Percentiles rank a stretch among this genome's conserved stretches.
phyloP scores from a whole-genome alignment of 2,888 invertebrate genomes.

The Drosophila monieri region DNA sequence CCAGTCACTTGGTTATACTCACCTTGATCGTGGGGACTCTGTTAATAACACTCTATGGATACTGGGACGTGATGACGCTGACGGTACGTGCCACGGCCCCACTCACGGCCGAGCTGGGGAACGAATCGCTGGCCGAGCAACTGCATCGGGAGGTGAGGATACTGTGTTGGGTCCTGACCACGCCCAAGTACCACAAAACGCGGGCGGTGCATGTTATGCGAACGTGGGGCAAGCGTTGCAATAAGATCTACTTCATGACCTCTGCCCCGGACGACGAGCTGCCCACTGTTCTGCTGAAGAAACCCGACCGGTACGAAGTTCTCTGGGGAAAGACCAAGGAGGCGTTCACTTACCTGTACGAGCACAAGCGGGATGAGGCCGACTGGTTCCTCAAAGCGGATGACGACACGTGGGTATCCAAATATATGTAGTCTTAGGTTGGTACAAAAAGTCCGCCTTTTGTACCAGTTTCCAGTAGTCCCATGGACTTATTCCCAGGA shows the following conservation, averaged over 20 bases:
- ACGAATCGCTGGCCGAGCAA: constrained; percentile 86
- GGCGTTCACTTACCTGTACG: constrained; percentile 94
- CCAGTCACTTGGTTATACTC: constrained; percentile 26
- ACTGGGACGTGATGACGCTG: constrained; percentile 51
- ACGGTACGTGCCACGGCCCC: constrained; percentile 1
- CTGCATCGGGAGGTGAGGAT: constrained; percentile 91
- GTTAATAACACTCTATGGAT: constrained; percentile 43
- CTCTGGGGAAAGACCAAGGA: constrained; percentile 98
- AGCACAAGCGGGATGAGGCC: constrained; percentile 91
- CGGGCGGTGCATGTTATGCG: constrained; percentile 95
- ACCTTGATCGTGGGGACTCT: constrained; percentile 12
- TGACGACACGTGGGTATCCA: constrained; percentile 93
- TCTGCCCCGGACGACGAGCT: constrained; percentile 88
- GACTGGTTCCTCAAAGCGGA: constrained; percentile 99
- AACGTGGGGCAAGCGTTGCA: constrained; percentile 98
- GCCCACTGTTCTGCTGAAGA: constrained; percentile 90
- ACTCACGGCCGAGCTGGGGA: background rate
- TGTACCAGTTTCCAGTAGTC: no score
- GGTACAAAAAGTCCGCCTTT: no score
- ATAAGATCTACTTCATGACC: constrained; percentile 94
- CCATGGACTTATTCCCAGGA: no score
- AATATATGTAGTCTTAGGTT: background rate
- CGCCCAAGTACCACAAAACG: constrained; percentile 92
- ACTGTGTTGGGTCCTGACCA: constrained; percentile 98
- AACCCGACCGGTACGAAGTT: constrained; percentile 92